phyloP scores from a whole-genome alignment of 2,113 vertebrate genomes.

The Mirza zaza region DNA sequence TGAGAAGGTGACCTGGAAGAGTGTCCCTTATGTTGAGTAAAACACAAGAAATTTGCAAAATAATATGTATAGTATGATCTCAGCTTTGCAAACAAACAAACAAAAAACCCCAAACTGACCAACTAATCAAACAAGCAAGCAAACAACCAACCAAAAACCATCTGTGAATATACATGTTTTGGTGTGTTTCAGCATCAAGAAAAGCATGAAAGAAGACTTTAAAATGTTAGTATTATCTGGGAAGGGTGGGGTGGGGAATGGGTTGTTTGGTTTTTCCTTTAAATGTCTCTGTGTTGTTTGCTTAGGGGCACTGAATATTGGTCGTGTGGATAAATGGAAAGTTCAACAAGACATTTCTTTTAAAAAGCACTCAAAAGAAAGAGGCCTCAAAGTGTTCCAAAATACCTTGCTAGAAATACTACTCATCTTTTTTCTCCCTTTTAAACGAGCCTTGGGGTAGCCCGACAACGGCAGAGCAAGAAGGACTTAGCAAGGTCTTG shows the following conservation, averaged over 20 bases:
- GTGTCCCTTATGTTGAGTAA: neutral
- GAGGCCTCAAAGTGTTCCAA: neutral
- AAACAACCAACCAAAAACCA: neutral
- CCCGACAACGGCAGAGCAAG: neutral
- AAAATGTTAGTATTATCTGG: neutral
- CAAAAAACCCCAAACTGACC: neutral
- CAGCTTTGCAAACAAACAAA: neutral
- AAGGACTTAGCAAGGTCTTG: neutral
- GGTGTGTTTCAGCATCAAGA: neutral
- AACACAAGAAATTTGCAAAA: neutral
- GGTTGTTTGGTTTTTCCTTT: neutral
- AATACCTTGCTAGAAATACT: neutral
- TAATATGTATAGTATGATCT: neutral
- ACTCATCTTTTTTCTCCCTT: fast-evolving
- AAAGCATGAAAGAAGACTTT: neutral
- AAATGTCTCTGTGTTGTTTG: neutral
- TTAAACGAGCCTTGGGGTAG: neutral
- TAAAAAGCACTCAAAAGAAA: neutral
- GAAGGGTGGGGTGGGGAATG: neutral
- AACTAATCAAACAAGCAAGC: neutral
- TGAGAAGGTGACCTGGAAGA: neutral
- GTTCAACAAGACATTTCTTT: neutral
- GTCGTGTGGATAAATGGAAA: neutral
- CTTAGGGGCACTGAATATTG: neutral
- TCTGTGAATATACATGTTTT: neutral